phyloP scores from a whole-genome alignment of 2,797 vertebrate genomes.

The Pantherophis vulpinus region DNA sequence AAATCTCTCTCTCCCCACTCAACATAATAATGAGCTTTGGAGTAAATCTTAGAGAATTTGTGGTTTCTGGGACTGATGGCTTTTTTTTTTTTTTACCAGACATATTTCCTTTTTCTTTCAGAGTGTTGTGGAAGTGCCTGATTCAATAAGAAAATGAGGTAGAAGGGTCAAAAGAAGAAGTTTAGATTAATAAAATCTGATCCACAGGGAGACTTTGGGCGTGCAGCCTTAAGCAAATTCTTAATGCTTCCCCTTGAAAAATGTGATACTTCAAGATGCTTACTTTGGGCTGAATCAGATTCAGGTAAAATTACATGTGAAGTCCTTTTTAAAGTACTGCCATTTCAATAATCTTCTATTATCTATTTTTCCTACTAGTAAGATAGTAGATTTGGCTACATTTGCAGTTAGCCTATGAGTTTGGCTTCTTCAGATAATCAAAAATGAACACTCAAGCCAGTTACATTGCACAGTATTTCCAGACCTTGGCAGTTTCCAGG shows the following conservation, averaged over 20 bases:
- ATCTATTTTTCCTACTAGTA: background rate
- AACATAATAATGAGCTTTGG: background rate
- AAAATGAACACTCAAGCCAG: slow-evolving; percentile 1
- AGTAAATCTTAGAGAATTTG: background rate
- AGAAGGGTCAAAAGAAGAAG: background rate
- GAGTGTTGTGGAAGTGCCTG: background rate
- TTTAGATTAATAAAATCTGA: background rate
- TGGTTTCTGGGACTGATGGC: background rate
- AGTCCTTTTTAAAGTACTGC: background rate
- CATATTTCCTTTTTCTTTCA: background rate
- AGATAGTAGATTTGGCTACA: background rate
- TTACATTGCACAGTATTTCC: slow-evolving; percentile 23
- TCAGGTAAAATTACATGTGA: background rate
- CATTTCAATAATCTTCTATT: background rate
- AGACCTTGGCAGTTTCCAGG: slow-evolving; percentile 72
- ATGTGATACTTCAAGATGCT: background rate
- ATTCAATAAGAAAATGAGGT: background rate
- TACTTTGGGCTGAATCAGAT: background rate
- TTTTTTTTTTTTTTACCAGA: background rate
- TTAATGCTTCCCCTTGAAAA: background rate
- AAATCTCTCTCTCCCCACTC: background rate
- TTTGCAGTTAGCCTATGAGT: slow-evolving; percentile 11
- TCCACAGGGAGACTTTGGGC: background rate
- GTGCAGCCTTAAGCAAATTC: background rate
- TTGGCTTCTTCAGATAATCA: background rate